These are phyloP conservation scores for Perca flavescens DNA, from an alignment of 2,113 vertebrate species.

Conservation along the genomic window DNA sequence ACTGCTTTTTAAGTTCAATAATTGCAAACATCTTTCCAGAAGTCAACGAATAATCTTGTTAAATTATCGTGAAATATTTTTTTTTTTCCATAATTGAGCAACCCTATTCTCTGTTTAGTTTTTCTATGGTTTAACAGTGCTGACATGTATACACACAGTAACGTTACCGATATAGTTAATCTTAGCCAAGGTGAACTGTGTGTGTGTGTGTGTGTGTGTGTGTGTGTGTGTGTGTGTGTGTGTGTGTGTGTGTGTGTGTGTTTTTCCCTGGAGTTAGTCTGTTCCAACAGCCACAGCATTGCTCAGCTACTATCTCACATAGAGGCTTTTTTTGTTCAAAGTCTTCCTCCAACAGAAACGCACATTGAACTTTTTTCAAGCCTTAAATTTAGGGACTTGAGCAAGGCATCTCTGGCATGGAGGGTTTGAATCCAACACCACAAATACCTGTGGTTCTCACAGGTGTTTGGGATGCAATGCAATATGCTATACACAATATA, in stretches of 20 bases:
- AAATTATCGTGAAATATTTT: too few relatives aligned
- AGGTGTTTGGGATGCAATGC: neutral
- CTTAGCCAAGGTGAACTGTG: neutral
- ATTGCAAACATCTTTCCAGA: too few relatives aligned
- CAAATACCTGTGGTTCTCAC: constrained; percentile 19
- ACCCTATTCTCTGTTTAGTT: neutral
- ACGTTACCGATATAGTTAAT: neutral
- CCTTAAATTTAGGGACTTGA: neutral
- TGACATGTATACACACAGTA: neutral
- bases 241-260: too few relatives aligned
- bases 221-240: too few relatives aligned
- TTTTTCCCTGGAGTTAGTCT: constrained; percentile 7
- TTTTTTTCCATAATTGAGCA: too few relatives aligned
- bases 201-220: neutral
- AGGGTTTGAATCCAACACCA: neutral
- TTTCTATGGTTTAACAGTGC: neutral
- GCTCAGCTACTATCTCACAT: neutral
- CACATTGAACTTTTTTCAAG: too few relatives aligned
- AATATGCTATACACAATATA: too few relatives aligned
- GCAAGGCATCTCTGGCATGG: neutral
- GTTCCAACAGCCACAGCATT: constrained; percentile 6
- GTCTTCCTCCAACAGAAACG: neutral
- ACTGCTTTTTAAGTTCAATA: too few relatives aligned
- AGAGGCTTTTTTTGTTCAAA: neutral
- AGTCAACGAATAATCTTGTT: too few relatives aligned